Evolutionary conservation across 2,797 vertebrate genomes (phyloP).

Genomic region (Liparis tanakae): DNA sequence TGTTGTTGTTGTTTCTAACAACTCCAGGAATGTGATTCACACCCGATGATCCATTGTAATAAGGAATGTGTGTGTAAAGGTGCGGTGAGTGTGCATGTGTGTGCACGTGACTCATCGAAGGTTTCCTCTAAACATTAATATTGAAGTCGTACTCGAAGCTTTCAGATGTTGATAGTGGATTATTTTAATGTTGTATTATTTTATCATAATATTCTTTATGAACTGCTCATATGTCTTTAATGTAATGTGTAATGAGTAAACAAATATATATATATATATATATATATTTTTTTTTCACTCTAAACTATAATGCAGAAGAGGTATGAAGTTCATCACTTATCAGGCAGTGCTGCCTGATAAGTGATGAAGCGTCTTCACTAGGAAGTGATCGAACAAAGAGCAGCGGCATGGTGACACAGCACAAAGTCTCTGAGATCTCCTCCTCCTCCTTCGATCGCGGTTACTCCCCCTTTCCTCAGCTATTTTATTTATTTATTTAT

Average conservation of each 20-base stretch:
- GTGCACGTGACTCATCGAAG: not conserved
- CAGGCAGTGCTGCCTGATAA: too few species aligned
- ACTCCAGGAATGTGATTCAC: conserved; percentile 12
- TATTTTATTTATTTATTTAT: not conserved
- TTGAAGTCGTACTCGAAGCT: not conserved
- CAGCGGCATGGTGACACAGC: conserved; percentile 71
- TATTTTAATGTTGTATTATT: not conserved
- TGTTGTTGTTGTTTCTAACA: not conserved
- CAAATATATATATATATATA: too few species aligned
- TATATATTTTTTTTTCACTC: not conserved
- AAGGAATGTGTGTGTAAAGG: conserved; percentile 17
- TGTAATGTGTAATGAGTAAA: not conserved
- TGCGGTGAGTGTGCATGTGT: not conserved
- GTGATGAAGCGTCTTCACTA: too few species aligned
- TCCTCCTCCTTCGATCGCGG: not conserved
- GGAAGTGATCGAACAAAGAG: conserved; percentile 54
- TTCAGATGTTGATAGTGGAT: not conserved
- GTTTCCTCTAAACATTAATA: not conserved
- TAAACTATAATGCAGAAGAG: not conserved
- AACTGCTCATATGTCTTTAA: not conserved
- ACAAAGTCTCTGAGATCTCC: conserved; percentile 19
- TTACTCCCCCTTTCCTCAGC: not conserved
- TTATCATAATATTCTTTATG: not conserved
- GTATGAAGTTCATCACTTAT: too few species aligned
- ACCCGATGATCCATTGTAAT: conserved; percentile 27